Percentiles rank a stretch among this genome's conserved stretches.
Conservation (phyloP, 2,797 vertebrate genomes). For the Hemitrygon akajei region DNA sequence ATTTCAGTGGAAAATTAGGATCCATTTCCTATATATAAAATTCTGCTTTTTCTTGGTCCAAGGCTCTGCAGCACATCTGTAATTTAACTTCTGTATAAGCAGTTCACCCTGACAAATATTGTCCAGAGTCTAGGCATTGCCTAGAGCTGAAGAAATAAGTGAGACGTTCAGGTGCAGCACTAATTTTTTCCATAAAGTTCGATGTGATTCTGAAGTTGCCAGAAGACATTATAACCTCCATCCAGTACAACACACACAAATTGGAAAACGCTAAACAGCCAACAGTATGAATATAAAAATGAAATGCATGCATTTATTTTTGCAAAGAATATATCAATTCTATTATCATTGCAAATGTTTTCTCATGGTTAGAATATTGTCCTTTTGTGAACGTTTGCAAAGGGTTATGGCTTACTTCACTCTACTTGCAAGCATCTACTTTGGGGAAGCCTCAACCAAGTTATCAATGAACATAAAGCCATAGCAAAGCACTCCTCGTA, state of each 20-base stretch:
- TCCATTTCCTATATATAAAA: neutral
- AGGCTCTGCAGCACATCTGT: neutral
- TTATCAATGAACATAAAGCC: neutral
- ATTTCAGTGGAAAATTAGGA: neutral
- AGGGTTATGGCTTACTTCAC: neutral
- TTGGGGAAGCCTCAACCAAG: neutral
- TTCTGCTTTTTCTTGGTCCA: neutral
- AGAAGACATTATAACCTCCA: neutral
- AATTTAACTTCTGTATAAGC: neutral
- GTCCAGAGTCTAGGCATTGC: neutral
- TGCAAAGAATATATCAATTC: too few species aligned
- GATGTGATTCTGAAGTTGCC: neutral
- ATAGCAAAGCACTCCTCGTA: neutral
- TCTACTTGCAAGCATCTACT: neutral
- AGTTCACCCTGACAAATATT: neutral
- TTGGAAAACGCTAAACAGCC: neutral
- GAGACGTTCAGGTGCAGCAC: neutral
- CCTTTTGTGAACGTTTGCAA: neutral
- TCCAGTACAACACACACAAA: neutral
- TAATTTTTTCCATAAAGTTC: neutral
- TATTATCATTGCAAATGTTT: too few species aligned
- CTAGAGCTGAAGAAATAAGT: neutral
- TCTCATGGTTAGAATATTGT: neutral
- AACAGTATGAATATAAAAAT: neutral
- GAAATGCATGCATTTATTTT: too few species aligned